Base-by-base conservation (phyloP, 2,797 vertebrate genomes). In the Chaetophractus vellerosus region DNA sequence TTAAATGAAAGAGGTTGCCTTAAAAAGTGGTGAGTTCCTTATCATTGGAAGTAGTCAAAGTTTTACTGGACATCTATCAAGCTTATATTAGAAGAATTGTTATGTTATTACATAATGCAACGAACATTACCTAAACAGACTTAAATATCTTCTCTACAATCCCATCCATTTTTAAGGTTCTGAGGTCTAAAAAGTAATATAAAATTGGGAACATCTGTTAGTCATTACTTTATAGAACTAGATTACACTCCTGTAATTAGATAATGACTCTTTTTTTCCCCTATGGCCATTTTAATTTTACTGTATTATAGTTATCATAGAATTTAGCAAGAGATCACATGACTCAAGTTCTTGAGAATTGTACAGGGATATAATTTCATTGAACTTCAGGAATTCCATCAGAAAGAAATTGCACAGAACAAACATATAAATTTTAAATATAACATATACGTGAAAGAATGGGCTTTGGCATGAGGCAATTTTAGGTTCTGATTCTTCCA, bases 51-150 rank as follows among this genome's bases (percentile, higher is more conserved):
- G 45, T 82, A 19, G 85, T 96, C 36, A 92, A n/a, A 90, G 21
- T 88, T 91, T 96, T 91, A 91, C 82, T 92, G 72, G 69, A 83
- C 36, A 92, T 9, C 15, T 88, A 45, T 95, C 76, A 88, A 72
- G 12, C 81, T 28, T 85, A 24, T 81, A 92, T 88, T 82, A 96
- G 61, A 84, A 59, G 31, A 3, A 80, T 45, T 85, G 9, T 85
- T 88, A 83, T 14, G 75, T 89, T 85, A 72, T 76, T 45, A 45
- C 45, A 45, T 45, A 45, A 45, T 45, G 45, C 45, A 45, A 45
- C 9, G 45, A 45, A 45, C 45, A 45, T 45, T 45, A 9, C 45
- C 59, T 55, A 19, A 45, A 10, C 45, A 83, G 19, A 63, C 36
- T 52, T 21, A 92, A 90, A 78, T 88, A 82, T 63, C 38, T 71